Conservation (phyloP, 2,888 invertebrate genomes). For the Panorpa germanica region DNA sequence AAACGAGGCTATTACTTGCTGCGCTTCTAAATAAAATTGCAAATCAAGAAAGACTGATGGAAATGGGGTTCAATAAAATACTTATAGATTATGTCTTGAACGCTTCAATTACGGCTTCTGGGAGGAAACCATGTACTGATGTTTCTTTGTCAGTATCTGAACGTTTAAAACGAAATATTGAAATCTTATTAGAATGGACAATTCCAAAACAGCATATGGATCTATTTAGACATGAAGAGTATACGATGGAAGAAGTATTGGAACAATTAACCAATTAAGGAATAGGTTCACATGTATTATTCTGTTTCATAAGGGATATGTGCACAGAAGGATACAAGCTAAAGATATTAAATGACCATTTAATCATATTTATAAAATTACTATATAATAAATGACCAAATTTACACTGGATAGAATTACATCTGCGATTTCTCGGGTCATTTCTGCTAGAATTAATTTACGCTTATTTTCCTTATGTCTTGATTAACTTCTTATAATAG, state of each 20-base stretch:
- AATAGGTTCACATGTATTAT: too few species aligned
- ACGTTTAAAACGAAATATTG: conserved; percentile 52
- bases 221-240: conserved; percentile 50
- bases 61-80: conserved; percentile 53
- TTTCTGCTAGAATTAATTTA: too few species aligned
- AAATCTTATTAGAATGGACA: conserved; percentile 61
- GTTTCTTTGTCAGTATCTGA: conserved; percentile 34
- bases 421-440: too few species aligned
- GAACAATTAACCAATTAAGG: conserved; percentile 63
- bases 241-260: conserved; percentile 58
- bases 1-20: conserved; percentile 61
- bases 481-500: too few species aligned
- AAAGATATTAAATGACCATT: too few species aligned
- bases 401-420: too few species aligned
- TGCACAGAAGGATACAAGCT: too few species aligned
- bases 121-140: conserved; percentile 42
- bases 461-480: too few species aligned
- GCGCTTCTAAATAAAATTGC: conserved; percentile 69
- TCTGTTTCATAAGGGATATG: too few species aligned
- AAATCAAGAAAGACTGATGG: conserved; percentile 54
- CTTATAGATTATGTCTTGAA: conserved; percentile 66
- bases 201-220: conserved; percentile 63
- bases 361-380: too few species aligned
- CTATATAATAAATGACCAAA: too few species aligned
- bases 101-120: conserved; percentile 58